Evolutionary conservation across 1,140 invertebrate species (phyloP), one percentile per base, ranked within the genome.

Genomic region (Anadara kagoshimensis): DNA sequence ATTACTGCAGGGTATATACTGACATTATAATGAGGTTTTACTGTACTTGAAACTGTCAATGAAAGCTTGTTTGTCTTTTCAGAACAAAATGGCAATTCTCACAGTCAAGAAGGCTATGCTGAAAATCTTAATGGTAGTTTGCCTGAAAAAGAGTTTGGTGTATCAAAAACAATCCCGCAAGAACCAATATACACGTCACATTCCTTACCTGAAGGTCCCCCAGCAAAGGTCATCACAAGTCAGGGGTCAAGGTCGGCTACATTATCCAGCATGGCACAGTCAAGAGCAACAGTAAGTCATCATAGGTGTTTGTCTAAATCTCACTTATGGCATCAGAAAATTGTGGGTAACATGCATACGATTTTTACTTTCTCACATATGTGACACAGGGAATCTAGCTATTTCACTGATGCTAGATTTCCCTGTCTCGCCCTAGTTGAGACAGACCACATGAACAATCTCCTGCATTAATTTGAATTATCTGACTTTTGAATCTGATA

Each of bases 171-270:
- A 22, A 76, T 85, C 3, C 80, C 80, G 0, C 80, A 80, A 51
- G 78, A 85, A 45, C 24, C 78, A 36, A 57, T 78, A 12, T 78
- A 53, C 68, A 66, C 57, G 11, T 61, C 69, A 16, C 36, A 69
- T 12, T 59, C 69, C 1, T 24, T 41, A 18, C 26, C 45, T 36
- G 77, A 80, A 49, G 62, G 45, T 4, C 51, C 51, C 1, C 58
- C 74, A 24, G 67, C 75, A 41, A 80, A 76, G 67, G 70, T 83
- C 11, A 76, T 86, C 14, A 82, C 84, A n/a, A 79, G 76, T 63
- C 80, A 84, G 49, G 83, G 79, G 12, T 69, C 83, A 45, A 68
- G 81, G 66, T 67, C 84, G 51, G 16, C 67, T 0, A 69, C 76
- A 41, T 47, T 71, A 0, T 24, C 67, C 0, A 70, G 75, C 61